Evolutionary conservation across 2,888 invertebrate genomes (phyloP), one percentile per base, ranked within the genome.

Genomic region (Anticlea derivata): DNA sequence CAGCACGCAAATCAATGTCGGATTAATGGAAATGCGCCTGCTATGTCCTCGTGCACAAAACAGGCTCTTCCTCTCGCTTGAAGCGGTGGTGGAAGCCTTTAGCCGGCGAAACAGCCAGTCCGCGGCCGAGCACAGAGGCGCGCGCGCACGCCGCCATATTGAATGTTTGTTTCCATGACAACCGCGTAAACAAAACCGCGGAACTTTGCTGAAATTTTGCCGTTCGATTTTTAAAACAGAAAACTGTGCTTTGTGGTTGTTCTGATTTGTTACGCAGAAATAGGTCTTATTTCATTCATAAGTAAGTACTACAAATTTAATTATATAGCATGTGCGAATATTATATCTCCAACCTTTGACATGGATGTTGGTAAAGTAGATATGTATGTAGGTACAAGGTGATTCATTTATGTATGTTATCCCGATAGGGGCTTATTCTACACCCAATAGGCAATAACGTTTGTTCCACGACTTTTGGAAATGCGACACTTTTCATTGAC

Each of bases 1-100:
- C 63, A 57, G 66, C 58, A 60, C 62, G 63, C 66, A 66, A 71
- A 74, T 72, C 72, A 69, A 69, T 65, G 68, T 56, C 64, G 70
- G 61, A 75, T 76, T 76, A 76, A 66, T 74, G 69, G 68, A 75
- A 76, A 74, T 67, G 31, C 22, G 39, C 68, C 73, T 67, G 70
- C 66, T 64, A 77, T 85, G 87, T 85, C 88, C 88, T 88, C 87
- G 86, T 44, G 52, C 39, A 73, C 73, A 78, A 86, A 88, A 88
- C 86, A 76, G 65, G 86, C 84, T 86, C 68, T 80, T 86, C 86
- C 86, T 87, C 86, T 88, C 88, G 86, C 84, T 81, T 80, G 64
- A 68, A 35, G 41, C 41, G 76, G 83, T 76, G 83, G 85, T 83
- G 84, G 85, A 75, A 73, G 80, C 60, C 65, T 47, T 72, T 23